Evolutionary conservation across 2,797 vertebrate species (phyloP), one percentile per base, ranked within the genome.

Genomic region (Micrastur ruficollis): DNA sequence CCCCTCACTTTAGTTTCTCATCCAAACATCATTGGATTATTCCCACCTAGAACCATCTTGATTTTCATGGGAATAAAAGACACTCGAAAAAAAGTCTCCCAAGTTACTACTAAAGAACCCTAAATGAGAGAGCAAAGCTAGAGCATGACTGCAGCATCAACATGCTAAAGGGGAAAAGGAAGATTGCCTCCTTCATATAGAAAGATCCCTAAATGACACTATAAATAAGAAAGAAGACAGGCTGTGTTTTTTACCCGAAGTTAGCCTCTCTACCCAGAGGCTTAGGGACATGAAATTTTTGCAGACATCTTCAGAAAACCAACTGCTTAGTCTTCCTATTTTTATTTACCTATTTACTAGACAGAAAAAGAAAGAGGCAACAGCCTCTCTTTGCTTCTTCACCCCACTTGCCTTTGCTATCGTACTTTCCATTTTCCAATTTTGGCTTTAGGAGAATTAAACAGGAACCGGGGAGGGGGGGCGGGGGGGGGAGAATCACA

Each of bases 281-380:
- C n/a, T 85, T 71, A 93, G 8, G 42, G 44, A 85, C 38, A 89
- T 79, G 36, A 91, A 94, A 74, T 65, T 87, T 63, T 71, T 76
- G 71, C 55, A 81, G 55, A 85, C 29, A 63, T 78, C 79, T 88
- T 93, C 65, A 93, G 84, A 86, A 92, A 91, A 86, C 36, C 9
- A 46, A 87, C 40, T 29, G 52, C 15, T 93, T 90, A 46, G 19
- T 72, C 71, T 81, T 79, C 50, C 14, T 42, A 31, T 58, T 72
- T 97, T 90, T 93, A 91, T 86, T 87, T 96, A 92, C 11, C 12
- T 66, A 55, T 86, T 90, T 91, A 78, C 81, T 76, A 82, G 13
- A 87, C 14, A 81, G 63, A 62, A 84, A 90, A 93, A 74, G 29
- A 40, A 84, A 75, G 25, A 78, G 47, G 47, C 84, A 93, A 88